Percentiles rank a stretch among this genome's conserved stretches.
Evolutionary conservation across 2,113 vertebrate genomes (phyloP).

Genomic region (Pygoscelis antarcticus): DNA sequence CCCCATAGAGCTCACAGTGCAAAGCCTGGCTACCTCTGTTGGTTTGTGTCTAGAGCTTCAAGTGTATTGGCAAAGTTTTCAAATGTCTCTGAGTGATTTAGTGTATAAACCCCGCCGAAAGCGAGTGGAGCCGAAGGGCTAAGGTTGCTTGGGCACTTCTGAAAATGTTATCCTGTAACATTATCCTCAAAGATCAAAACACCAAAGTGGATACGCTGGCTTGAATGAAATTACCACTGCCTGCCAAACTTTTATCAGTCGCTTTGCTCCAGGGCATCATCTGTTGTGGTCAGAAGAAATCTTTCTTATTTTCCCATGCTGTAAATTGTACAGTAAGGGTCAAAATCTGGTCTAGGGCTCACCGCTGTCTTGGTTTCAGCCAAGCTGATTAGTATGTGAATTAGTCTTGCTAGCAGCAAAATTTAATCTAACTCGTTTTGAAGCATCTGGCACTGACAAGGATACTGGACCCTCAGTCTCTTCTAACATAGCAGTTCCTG

Average conservation of each 20-base stretch:
- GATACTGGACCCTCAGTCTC: neutral
- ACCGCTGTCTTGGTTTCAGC: neutral
- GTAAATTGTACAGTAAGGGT: neutral
- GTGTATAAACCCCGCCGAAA: neutral
- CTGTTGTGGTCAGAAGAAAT: slow-evolving; percentile 19
- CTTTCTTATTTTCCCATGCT: neutral
- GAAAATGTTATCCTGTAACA: neutral
- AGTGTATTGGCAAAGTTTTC: neutral
- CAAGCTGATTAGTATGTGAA: neutral
- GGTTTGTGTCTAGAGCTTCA: neutral
- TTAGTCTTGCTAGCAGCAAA: slow-evolving; percentile 25
- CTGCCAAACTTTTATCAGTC: slow-evolving; percentile 18
- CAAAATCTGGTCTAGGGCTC: neutral
- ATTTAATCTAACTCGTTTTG: neutral
- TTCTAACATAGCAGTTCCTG: neutral
- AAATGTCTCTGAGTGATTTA: neutral
- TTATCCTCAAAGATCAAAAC: slow-evolving; percentile 41
- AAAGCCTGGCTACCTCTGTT: neutral
- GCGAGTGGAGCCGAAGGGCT: rapidly evolving
- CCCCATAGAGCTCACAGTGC: neutral
- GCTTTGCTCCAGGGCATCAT: neutral
- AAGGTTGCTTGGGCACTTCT: neutral
- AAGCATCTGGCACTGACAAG: neutral
- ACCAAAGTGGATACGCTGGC: neutral
- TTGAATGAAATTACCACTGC: slow-evolving; percentile 2